These are phyloP conservation scores for Podiceps cristatus DNA, from an alignment of 2,113 vertebrate genomes.

Conservation along the genomic window DNA sequence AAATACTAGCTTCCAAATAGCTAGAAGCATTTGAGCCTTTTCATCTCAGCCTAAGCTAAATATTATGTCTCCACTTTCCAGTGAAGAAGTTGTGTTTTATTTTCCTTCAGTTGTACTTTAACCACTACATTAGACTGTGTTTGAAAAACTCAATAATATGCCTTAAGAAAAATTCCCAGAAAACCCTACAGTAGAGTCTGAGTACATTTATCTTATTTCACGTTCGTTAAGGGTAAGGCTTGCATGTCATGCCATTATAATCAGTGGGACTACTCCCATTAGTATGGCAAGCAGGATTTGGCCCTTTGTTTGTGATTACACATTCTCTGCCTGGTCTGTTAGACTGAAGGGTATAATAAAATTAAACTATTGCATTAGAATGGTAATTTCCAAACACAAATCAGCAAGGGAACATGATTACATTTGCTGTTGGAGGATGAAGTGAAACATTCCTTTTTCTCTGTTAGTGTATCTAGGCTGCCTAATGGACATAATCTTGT, in stretches of 20 bases:
- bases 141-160: slow-evolving; percentile 2
- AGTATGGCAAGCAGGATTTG: slow-evolving; percentile 59
- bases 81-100: neutral
- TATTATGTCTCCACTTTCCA: neutral
- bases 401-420: slow-evolving; percentile 67
- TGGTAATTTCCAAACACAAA: slow-evolving; percentile 77
- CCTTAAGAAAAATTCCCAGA: neutral
- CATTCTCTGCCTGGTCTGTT: slow-evolving; percentile 66
- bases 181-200: neutral
- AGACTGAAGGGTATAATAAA: slow-evolving; percentile 73
- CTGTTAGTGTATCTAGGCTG: slow-evolving; percentile 47
- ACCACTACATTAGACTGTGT: neutral
- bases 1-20: neutral
- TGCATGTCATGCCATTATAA: slow-evolving; percentile 34
- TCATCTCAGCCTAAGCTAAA: neutral
- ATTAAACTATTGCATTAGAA: slow-evolving; percentile 78
- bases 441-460: slow-evolving; percentile 56
- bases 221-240: slow-evolving; percentile 53
- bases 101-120: neutral
- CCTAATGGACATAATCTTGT: slow-evolving; percentile 43
- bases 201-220: slow-evolving; percentile 42
- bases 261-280: slow-evolving; percentile 58
- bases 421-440: slow-evolving; percentile 68
- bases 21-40: neutral
- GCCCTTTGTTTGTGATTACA: slow-evolving; percentile 66